Conservation (phyloP, 2,888 invertebrate species). For the Amiota communis region DNA sequence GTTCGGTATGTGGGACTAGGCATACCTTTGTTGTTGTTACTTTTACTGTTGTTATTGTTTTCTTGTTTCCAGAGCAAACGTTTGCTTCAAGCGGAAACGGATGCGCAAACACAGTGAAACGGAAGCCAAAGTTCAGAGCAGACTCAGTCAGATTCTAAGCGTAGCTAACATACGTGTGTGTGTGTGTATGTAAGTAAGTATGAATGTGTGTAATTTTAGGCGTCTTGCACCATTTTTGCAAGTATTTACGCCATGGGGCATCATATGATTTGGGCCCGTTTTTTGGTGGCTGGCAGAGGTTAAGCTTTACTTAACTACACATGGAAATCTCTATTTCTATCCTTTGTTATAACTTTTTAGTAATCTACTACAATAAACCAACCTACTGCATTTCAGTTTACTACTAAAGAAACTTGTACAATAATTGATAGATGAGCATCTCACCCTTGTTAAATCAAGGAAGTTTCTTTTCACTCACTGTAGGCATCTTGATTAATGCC, state of each 20-base stretch:
- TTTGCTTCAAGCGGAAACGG: conserved; percentile 51
- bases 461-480: not conserved
- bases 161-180: not conserved
- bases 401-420: no score
- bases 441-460: no score
- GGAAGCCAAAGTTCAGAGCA: conserved; percentile 46
- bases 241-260: not conserved
- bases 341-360: no score
- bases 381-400: no score
- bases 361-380: no score
- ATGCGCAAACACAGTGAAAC: conserved; percentile 49
- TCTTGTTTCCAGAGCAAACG: not conserved
- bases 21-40: conserved; percentile 11
- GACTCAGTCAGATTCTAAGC: conserved; percentile 37
- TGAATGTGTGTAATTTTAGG: conserved; percentile 3
- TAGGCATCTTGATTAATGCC: not conserved
- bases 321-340: no score
- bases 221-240: not conserved
- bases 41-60: conserved; percentile 4
- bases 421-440: no score
- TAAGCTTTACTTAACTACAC: no score
- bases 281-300: not conserved
- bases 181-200: not conserved
- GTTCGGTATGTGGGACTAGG: not conserved
- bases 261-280: not conserved